Base-by-base conservation (phyloP, 2,888 invertebrate genomes). In the Metopia argyrocephala region DNA sequence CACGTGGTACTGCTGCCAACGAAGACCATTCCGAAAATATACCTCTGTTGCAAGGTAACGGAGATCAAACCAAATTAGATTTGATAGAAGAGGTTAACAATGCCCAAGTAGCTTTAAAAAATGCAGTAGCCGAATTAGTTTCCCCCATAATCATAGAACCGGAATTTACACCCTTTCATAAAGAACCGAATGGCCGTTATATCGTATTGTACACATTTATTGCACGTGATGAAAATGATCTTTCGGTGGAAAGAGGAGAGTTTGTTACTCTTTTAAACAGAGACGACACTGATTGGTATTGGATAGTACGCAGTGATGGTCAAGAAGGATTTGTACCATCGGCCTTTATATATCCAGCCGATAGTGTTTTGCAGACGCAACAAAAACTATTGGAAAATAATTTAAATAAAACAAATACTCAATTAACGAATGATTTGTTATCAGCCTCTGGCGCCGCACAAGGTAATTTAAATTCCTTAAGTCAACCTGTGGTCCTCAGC, bases 241-340 rank as follows among this genome's bases (percentile, higher is more conserved):
- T 98, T 0, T 96, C 96, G 48, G 98, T 98, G 1, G 96, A 97
- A 86, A 92, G 97, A 61, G 98, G 98, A 0, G 98, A 98, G 89
- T 96, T 98, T 91, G 97, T 98, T n/a, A 97, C 97, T 76, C 96
- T 98, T 15, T 91, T 98, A 71, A 98, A 98, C 91, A 93, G 96
- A 86, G 98, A 98, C 89, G 98, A 98, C 91, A 95, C 96, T 0
- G 97, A 98, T 90, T 98, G 98, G 98, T 98, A 95, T 90, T 98
- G 98, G 98, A 96, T 98, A 68, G 94, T 97, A 48, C 93, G 97
- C 84, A 95, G 95, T 84, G 97, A 98, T 87, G 97, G 96, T 0
- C 96, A 96, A 85, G 98, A 98, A 90, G 98, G 98, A 0, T 98
- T 98, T 89, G 97, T 98, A 66, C 98, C 98, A 0, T 96, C 96